Evolutionary conservation across 2,797 vertebrate species (phyloP).

Genomic region (Gobio occitaniae): DNA sequence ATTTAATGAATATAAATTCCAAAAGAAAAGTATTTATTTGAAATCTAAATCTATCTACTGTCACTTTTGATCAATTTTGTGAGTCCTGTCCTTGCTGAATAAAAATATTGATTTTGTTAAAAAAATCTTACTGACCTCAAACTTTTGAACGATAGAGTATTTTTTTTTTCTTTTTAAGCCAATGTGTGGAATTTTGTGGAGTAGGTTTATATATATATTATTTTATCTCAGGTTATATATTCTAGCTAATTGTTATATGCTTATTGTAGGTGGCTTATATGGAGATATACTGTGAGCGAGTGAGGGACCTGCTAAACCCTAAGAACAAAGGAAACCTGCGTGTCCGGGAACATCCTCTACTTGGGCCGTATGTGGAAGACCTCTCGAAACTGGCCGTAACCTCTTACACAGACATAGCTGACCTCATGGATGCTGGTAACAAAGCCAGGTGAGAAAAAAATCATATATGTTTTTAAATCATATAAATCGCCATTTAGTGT

Average conservation of each 20-base stretch:
- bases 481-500: not conserved
- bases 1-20: no score
- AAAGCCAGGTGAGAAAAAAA: constrained; percentile 90
- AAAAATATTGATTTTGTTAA: not conserved
- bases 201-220: not conserved
- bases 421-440: constrained; percentile 99
- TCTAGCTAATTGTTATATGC: constrained; percentile 49
- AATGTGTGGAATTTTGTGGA: not conserved
- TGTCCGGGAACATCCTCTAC: constrained; percentile 94
- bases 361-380: constrained; percentile 97
- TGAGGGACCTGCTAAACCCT: constrained; percentile 95
- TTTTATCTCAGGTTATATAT: not conserved
- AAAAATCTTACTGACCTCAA: not conserved
- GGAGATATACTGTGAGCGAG: constrained; percentile 99
- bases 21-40: no score
- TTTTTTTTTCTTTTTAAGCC: not conserved
- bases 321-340: constrained; percentile 97
- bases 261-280: constrained; percentile 94
- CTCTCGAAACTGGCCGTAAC: constrained; percentile 97
- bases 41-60: not conserved
- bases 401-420: constrained; percentile 96
- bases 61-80: not conserved
- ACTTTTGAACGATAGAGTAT: not conserved
- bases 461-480: not conserved
- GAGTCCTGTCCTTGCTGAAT: not conserved